A percentile compares a stretch with the other conserved stretches of the same genome.
These are phyloP conservation scores for Galerucella calmariensis DNA, from an alignment of 2,888 invertebrate species.

Conservation along the genomic window DNA sequence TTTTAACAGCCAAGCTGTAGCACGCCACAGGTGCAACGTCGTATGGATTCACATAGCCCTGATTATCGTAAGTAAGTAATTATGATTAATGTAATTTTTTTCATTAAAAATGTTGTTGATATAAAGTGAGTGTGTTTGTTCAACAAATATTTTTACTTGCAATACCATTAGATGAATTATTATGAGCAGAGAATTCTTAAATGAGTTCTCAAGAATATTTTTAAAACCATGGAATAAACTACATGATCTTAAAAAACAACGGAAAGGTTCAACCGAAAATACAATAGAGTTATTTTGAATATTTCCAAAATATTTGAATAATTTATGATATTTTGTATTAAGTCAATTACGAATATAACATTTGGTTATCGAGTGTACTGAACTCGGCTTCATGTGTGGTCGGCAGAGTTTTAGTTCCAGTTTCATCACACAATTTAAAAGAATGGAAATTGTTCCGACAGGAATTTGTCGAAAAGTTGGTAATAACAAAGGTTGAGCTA, in stretches of 20 bases:
- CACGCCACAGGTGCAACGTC: neutral
- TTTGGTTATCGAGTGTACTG: neutral
- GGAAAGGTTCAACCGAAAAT: neutral
- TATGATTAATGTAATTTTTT: neutral
- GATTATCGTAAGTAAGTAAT: constrained; percentile 1
- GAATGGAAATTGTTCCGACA: neutral
- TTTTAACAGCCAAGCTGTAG: neutral
- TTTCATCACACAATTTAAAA: too few species aligned
- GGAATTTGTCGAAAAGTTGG: too few species aligned
- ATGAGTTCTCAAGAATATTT: too few species aligned
- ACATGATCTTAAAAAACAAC: neutral
- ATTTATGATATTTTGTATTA: neutral
- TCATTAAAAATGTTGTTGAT: neutral
- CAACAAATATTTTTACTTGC: too few species aligned
- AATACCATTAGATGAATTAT: too few species aligned
- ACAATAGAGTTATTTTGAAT: constrained; percentile 3
- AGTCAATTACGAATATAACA: constrained; percentile 2
- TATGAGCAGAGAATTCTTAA: neutral
- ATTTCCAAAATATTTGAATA: neutral
- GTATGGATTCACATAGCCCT: neutral
- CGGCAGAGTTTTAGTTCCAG: neutral
- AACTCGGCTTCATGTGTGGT: neutral
- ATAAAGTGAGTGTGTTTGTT: neutral
- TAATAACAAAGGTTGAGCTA: too few species aligned
- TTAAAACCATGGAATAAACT: neutral